phyloP scores from a whole-genome alignment of 2,888 invertebrate species.

The Drosophila engyochracea region DNA sequence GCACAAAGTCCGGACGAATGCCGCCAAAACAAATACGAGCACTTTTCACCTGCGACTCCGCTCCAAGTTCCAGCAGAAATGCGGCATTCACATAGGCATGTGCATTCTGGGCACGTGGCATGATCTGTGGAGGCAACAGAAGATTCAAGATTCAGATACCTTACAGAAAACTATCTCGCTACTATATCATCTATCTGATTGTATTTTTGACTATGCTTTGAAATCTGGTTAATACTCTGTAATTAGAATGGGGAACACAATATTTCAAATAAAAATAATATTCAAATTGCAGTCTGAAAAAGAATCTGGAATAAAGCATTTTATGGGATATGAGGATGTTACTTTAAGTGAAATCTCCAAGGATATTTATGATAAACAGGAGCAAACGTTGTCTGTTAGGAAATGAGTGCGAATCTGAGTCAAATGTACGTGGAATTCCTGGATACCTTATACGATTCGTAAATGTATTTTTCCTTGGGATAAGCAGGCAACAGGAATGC shows the following conservation, averaged over 20 bases:
- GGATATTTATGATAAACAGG: not conserved
- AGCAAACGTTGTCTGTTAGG: not conserved
- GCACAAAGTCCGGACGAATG: conserved; percentile 87
- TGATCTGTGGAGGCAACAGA: conserved; percentile 86
- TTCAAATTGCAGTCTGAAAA: too few relatives aligned
- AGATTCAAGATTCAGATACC: not conserved
- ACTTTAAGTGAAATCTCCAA: not conserved
- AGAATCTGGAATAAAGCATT: too few relatives aligned
- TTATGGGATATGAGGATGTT: not conserved
- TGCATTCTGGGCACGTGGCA: conserved; percentile 91
- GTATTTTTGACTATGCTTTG: not conserved
- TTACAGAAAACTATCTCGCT: not conserved
- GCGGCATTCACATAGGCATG: conserved; percentile 92
- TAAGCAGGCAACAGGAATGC: conserved; percentile 88
- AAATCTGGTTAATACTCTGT: not conserved
- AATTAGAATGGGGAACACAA: not conserved
- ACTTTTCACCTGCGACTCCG: conserved; percentile 80
- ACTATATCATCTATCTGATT: not conserved
- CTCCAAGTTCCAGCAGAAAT: conserved; percentile 88
- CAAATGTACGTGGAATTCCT: not conserved
- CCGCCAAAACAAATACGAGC: conserved; percentile 89
- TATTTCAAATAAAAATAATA: not conserved
- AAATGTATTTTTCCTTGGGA: conserved; percentile 85
- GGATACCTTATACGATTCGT: conserved; percentile 89
- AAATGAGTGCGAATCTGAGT: not conserved